Percentiles rank a stretch among this genome's conserved stretches.
These are phyloP conservation scores for Cantharis rufa DNA, from an alignment of 2,888 invertebrate genomes.

Conservation along the genomic window DNA sequence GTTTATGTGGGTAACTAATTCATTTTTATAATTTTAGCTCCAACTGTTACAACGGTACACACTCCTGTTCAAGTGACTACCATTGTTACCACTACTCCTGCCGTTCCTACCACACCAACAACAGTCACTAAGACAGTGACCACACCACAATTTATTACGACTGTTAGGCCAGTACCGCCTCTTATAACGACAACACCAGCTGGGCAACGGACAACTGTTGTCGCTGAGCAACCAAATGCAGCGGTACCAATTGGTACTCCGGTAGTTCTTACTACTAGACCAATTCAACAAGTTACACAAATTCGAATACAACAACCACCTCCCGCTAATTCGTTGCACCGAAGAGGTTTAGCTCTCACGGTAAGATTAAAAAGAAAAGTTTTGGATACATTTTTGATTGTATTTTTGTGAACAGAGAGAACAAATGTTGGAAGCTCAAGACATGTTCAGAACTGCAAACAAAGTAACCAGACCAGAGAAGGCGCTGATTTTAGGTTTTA, in stretches of 20 bases:
- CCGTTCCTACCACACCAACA: constrained; percentile 35
- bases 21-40: constrained; percentile 26
- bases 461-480: constrained; percentile 96
- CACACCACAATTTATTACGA: constrained; percentile 39
- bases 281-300: constrained; percentile 59
- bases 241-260: constrained; percentile 57
- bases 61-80: constrained; percentile 13
- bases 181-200: constrained; percentile 45
- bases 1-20: too few relatives aligned
- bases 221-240: constrained; percentile 42
- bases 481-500: constrained; percentile 95
- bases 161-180: constrained; percentile 51
- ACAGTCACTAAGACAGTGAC: constrained; percentile 37
- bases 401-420: constrained; percentile 72
- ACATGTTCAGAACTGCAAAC: constrained; percentile 96
- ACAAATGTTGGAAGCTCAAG: constrained; percentile 95
- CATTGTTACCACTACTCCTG: constrained; percentile 14
- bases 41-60: constrained; percentile 34
- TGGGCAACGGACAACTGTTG: constrained; percentile 47
- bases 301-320: constrained; percentile 61
- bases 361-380: constrained; percentile 51
- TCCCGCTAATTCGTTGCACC: constrained; percentile 60
- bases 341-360: constrained; percentile 72
- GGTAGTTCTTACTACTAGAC: constrained; percentile 56
- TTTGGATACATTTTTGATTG: neutral